Percentiles rank a stretch among this genome's conserved stretches.
Evolutionary conservation across 2,888 invertebrate genomes (phyloP).

Genomic region (Drosophila setosimentum): DNA sequence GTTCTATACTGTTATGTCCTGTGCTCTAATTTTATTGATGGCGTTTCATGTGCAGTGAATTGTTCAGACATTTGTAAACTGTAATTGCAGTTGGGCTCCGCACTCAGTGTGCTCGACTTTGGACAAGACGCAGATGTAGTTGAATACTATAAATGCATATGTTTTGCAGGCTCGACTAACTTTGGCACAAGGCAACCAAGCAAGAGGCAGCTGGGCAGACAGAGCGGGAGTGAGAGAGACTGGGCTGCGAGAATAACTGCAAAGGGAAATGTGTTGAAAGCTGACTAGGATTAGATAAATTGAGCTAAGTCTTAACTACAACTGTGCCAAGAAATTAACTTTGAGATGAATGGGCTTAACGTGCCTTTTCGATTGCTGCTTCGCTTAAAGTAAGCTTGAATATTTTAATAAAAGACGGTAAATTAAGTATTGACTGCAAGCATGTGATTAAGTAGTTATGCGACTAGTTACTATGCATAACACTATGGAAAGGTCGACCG

Average conservation of each 20-base stretch:
- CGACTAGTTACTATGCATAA: background rate
- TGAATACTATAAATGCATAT: constrained; percentile 62
- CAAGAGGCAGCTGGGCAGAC: constrained; percentile 23
- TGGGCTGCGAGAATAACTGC: background rate
- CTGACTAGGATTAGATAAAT: constrained; percentile 47
- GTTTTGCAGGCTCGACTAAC: constrained; percentile 56
- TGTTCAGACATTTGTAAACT: constrained; percentile 71
- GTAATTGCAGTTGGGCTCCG: constrained; percentile 69
- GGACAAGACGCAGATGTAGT: constrained; percentile 48
- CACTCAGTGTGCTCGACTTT: constrained; percentile 33
- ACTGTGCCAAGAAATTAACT: constrained; percentile 42
- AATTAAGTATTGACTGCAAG: constrained; percentile 5
- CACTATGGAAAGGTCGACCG: background rate
- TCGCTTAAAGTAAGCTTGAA: background rate
- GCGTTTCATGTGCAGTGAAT: constrained; percentile 74
- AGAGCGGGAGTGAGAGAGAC: background rate
- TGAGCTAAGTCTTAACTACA: constrained; percentile 33
- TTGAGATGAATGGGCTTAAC: constrained; percentile 36
- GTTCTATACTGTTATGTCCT: constrained; percentile 47
- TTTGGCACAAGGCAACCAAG: constrained; percentile 47
- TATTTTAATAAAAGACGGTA: background rate
- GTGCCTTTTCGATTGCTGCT: constrained; percentile 18
- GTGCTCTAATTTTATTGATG: constrained; percentile 75
- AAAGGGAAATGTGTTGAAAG: constrained; percentile 35
- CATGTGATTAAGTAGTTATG: constrained; percentile 8